Conservation (phyloP, 64 coral and sea anemone genomes). For the Orbicella faveolata region DNA sequence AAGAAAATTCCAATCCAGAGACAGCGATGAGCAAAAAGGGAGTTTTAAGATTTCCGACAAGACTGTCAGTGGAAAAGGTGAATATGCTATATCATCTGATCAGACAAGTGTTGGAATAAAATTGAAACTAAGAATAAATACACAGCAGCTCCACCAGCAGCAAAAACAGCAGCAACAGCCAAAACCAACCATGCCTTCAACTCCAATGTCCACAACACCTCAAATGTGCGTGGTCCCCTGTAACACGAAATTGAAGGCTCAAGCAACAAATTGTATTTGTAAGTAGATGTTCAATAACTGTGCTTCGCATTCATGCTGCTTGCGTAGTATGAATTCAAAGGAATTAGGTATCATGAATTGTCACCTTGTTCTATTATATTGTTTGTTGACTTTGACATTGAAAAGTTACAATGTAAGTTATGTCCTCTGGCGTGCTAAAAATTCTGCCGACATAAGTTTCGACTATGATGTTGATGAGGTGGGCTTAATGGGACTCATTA, state of each 20-base stretch:
- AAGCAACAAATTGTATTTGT: not conserved
- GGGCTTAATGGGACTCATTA: too few relatives aligned
- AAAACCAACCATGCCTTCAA: not conserved
- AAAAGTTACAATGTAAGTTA: too few relatives aligned
- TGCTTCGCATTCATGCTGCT: too few relatives aligned
- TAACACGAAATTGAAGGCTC: not conserved
- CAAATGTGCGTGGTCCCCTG: too few relatives aligned
- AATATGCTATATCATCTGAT: not conserved
- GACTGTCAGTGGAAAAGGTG: constrained; percentile 33
- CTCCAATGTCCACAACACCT: not conserved
- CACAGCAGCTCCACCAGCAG: not conserved
- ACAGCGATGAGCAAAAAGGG: not conserved
- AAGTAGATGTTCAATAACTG: not conserved
- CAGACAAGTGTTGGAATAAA: not conserved
- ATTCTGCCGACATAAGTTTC: too few relatives aligned
- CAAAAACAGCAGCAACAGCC: not conserved
- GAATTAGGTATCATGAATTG: too few relatives aligned
- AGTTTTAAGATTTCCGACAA: constrained; percentile 40
- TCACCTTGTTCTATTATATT: too few relatives aligned
- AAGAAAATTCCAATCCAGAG: not conserved
- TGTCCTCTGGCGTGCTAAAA: too few relatives aligned
- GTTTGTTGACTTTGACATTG: too few relatives aligned
- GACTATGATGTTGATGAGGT: too few relatives aligned
- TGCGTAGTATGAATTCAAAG: too few relatives aligned
- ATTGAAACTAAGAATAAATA: constrained; percentile 7